Base-by-base conservation (phyloP, 2,888 invertebrate species). In the Leucozona laternaria region DNA sequence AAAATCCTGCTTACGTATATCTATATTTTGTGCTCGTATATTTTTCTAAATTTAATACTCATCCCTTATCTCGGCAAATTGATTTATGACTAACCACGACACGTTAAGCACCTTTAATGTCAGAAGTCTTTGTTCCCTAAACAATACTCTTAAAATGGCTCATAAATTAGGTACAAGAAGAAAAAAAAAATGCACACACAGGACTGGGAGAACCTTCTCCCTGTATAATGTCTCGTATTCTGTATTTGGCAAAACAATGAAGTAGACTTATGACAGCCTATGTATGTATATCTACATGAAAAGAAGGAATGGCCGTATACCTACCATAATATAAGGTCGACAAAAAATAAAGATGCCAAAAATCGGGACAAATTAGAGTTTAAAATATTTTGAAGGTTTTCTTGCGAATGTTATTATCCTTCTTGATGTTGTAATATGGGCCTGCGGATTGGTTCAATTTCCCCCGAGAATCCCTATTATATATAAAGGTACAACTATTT, bases 41-140 rank as follows among this genome's bases (percentile, higher is more conserved):
- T 22, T 22, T 50, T 13, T 50, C 25, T 50, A 2, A 50, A 64
- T 48, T 64, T 48, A 64, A 64, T 58, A 43, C 53, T 66, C 68
- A 45, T 50, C 62, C 20, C 55, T 20, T 50, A 25, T 34, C 45
- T 77, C 64, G 50, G 85, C 58, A 82, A 82, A 82, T 82, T 86
- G 86, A 86, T 86, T 86, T 86, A 86, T 86, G 86, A 86, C 78
- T 82, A 81, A 73, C 82, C 78, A 82, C 70, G 86, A 79, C 86
- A 79, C 86, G 73, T 86, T 82, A 79, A 82, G 86, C 86, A 82
- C 82, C 86, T 82, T 85, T 72, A 64, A 72, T 73, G 77, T 80
- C 81, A 73, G 48, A 37, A 77, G 22, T 60, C 76, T 71, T 60
- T 79, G 79, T 73, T 48, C 50, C 76, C 48, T 64, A 68, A 40